A percentile compares a stretch with the other conserved stretches of the same genome.
These are phyloP conservation scores for Chlorospingus flavigularis DNA, from an alignment of 2,797 vertebrate genomes.

Conservation along the genomic window DNA sequence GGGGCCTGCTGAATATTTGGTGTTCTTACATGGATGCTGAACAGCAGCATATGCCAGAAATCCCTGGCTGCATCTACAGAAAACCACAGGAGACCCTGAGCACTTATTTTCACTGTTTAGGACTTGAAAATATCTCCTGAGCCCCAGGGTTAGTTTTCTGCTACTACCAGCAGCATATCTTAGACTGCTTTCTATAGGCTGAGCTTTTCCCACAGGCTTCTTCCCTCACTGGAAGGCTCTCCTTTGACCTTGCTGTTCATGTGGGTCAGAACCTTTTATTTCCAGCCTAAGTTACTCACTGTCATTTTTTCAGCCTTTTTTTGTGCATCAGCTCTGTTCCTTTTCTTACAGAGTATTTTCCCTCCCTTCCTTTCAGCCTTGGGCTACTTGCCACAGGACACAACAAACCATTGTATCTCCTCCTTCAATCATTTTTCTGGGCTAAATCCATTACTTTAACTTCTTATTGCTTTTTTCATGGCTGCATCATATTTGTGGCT, in stretches of 20 bases:
- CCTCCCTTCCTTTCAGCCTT: neutral
- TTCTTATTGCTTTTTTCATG: neutral
- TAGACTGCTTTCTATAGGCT: neutral
- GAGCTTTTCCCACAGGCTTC: neutral
- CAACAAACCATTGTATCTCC: neutral
- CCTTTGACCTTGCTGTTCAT: neutral
- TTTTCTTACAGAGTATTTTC: neutral
- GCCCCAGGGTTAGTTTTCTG: neutral
- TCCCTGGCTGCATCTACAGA: neutral
- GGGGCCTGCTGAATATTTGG: neutral
- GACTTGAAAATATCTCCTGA: neutral
- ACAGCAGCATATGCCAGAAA: neutral
- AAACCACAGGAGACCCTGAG: neutral
- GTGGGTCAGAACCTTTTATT: neutral
- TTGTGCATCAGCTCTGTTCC: neutral
- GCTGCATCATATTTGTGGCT: neutral
- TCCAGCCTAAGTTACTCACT: neutral
- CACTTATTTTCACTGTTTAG: neutral
- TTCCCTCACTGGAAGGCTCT: neutral
- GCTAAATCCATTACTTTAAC: neutral
- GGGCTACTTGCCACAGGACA: neutral
- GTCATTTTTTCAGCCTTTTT: neutral
- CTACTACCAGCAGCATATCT: neutral
- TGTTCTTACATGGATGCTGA: constrained; percentile 7
- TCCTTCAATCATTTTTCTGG: neutral